Base-by-base conservation (phyloP, 2,888 invertebrate species). In the Platycheirus albimanus region DNA sequence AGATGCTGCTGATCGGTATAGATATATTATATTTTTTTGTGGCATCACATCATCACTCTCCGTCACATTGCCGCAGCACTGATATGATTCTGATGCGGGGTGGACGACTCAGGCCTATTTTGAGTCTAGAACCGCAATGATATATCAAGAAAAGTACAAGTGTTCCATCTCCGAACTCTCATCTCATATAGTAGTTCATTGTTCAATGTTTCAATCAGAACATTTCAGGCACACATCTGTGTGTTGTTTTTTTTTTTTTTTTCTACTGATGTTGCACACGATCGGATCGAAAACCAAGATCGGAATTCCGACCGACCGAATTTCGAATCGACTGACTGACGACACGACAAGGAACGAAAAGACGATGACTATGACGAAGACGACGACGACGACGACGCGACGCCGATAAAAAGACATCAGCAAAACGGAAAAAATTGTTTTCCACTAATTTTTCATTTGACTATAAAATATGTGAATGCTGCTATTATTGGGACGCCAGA, bases 401-500 rank as follows among this genome's bases (percentile, higher is more conserved):
- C 28, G 67, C 52, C 67, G 56, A 77, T 67, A 43, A 75, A 67
- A 79, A 69, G 72, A 63, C 69, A 79, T 74, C 79, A 74, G 79
- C 74, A 74, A 74, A 78, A 78, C 51, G 72, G 78, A 71, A 83
- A 78, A 80, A 78, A 78, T 69, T 77, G 64, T 64, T 83, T 83
- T 78, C 69, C 78, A 74, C 78, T 69, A 83, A 81, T 78, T 83
- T 83, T 78, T 72, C 83, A 83, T 83, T 83, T 78, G 83, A 78
- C 83, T 78, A 83, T 83, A 83, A 83, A 83, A 83, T 83, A 83
- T 83, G 83, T 78, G 74, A 72, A 69, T 64, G 67, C 49, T 41
- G 49, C 80, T 83, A 83, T 83, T 78, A 83, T 83, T 83, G 83
- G 83, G 83, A 78, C 83, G 77, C 83, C 83, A 83, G 77, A 78